phyloP scores from a whole-genome alignment of 2,113 vertebrate genomes.

The Macquaria ambigua region DNA sequence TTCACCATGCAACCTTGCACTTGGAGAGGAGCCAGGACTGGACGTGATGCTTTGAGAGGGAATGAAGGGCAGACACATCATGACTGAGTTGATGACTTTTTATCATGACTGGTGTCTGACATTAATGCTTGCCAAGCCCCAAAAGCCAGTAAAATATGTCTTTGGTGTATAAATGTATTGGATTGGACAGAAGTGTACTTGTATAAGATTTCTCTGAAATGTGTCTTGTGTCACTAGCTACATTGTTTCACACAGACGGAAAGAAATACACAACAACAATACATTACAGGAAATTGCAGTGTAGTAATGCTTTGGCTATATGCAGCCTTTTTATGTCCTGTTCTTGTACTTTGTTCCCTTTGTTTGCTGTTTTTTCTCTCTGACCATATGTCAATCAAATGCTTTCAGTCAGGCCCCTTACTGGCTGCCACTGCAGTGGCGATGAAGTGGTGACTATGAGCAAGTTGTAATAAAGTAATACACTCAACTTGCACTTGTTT shows the following conservation, averaged over 20 bases:
- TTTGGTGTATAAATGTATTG: background rate
- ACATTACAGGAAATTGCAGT: background rate
- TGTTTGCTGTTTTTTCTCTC: background rate
- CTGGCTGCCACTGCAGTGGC: background rate
- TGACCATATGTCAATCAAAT: background rate
- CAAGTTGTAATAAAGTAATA: background rate
- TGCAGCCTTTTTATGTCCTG: background rate
- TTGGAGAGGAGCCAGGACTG: slow-evolving; percentile 39
- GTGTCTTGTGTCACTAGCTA: background rate
- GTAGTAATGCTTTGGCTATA: background rate
- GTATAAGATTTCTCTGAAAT: background rate
- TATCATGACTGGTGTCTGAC: slow-evolving; percentile 10
- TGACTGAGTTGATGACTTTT: slow-evolving; percentile 35
- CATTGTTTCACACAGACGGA: background rate
- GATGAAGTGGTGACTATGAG: background rate
- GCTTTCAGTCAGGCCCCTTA: background rate
- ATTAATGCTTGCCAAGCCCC: background rate
- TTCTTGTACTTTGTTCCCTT: background rate
- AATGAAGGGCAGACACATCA: slow-evolving; percentile 53
- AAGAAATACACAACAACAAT: background rate
- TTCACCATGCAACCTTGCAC: slow-evolving; percentile 38
- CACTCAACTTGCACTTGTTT: background rate
- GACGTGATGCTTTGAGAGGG: slow-evolving; percentile 8
- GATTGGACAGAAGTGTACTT: background rate
- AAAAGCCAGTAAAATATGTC: slow-evolving; percentile 1